Conservation (phyloP, 2,797 vertebrate genomes). For the Mormyrops attenuatus region DNA sequence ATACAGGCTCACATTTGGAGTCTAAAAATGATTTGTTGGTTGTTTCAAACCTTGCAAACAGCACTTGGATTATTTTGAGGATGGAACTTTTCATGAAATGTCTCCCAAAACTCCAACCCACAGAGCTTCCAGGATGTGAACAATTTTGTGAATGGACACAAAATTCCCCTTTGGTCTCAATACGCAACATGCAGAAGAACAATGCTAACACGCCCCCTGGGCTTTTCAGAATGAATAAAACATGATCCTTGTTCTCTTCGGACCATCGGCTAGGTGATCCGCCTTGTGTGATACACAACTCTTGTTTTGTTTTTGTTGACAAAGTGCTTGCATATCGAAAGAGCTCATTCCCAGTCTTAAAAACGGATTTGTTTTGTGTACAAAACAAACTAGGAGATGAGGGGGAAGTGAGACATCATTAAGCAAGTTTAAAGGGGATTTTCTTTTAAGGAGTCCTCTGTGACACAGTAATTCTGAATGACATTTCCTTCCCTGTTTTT, state of each 20-base stretch:
- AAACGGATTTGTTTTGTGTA: background rate
- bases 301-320: background rate
- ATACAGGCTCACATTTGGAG: background rate
- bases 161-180: background rate
- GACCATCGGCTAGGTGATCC: background rate
- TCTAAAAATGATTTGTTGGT: background rate
- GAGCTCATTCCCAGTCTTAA: background rate
- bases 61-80: background rate
- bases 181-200: background rate
- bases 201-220: background rate
- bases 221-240: background rate
- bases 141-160: background rate
- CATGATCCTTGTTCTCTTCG: background rate
- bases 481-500: background rate
- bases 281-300: background rate
- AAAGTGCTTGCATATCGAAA: background rate
- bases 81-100: background rate
- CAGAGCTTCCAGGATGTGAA: background rate
- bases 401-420: background rate
- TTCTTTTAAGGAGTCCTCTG: background rate
- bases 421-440: background rate
- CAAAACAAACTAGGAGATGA: background rate
- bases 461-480: background rate
- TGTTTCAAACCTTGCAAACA: background rate
- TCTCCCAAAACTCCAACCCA: background rate